A percentile compares a stretch with the other conserved stretches of the same genome.
phyloP scores from a whole-genome alignment of 2,888 invertebrate species.

The Phasia obesa region DNA sequence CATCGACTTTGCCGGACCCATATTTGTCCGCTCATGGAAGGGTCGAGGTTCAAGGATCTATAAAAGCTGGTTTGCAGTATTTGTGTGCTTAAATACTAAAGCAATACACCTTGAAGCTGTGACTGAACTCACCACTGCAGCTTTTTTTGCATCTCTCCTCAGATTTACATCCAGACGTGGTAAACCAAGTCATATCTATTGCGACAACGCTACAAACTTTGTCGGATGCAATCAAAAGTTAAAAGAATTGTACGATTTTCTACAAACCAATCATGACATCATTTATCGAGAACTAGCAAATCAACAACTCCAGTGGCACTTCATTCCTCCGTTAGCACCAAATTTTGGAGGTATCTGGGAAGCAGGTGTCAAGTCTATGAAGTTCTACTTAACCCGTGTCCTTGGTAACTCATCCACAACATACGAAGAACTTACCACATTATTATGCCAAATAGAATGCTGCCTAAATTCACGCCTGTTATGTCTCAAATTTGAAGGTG shows the following conservation, averaged over 20 bases:
- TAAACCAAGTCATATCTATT: conserved; percentile 43
- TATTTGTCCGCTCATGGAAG: conserved; percentile 55
- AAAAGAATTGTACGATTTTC: conserved; percentile 44
- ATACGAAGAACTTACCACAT: too few species aligned
- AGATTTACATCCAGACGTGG: conserved; percentile 72
- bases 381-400: too few species aligned
- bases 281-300: conserved; percentile 33
- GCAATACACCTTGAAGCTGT: conserved; percentile 64
- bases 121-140: conserved; percentile 66
- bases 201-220: conserved; percentile 70
- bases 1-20: conserved; percentile 62
- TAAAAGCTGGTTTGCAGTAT: conserved; percentile 63
- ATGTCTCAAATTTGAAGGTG: too few species aligned
- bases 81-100: conserved; percentile 57
- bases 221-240: conserved; percentile 64
- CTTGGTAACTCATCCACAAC: too few species aligned
- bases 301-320: conserved; percentile 75
- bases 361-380: conserved; percentile 76
- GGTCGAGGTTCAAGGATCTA: conserved; percentile 52
- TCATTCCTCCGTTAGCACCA: conserved; percentile 76
- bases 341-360: conserved; percentile 79
- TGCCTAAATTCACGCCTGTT: too few species aligned
- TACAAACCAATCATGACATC: conserved; percentile 30
- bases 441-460: too few species aligned
- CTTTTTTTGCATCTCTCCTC: conserved; percentile 74